phyloP scores from a whole-genome alignment of 2,797 vertebrate genomes.

The Oryzias dopingdopingensis region DNA sequence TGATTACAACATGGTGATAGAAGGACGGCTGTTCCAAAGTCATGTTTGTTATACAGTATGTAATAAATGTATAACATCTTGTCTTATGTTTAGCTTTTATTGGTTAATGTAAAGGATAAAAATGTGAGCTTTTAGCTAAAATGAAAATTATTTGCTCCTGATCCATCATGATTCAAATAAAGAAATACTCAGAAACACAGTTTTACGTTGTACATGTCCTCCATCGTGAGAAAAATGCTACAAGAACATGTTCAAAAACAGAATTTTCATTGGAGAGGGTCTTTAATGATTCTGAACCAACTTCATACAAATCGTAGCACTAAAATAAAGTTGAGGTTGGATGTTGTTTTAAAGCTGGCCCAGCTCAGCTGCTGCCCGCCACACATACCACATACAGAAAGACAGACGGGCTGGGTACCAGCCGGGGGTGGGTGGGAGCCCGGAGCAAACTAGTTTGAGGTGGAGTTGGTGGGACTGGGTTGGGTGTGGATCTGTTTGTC shows the following conservation, averaged over 20 bases:
- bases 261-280: constrained; percentile 5
- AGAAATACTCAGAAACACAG: no score
- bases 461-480: constrained; percentile 19
- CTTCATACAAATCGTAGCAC: constrained; percentile 8
- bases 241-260: no score
- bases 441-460: constrained; percentile 21
- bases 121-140: no score
- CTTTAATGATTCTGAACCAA: constrained; percentile 3
- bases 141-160: no score
- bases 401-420: constrained; percentile 50
- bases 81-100: no score
- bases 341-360: constrained; percentile 44
- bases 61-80: no score
- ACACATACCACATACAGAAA: constrained; percentile 59
- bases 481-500: constrained; percentile 18
- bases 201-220: no score
- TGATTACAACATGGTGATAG: constrained; percentile 51
- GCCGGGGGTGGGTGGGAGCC: constrained; percentile 12
- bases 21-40: constrained; percentile 34
- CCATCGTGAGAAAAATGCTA: no score
- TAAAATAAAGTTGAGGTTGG: constrained; percentile 47
- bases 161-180: no score
- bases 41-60: constrained; percentile 3
- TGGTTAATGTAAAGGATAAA: no score
- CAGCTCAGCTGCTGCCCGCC: constrained; percentile 56